Evolutionary conservation across 2,888 invertebrate species (phyloP).

Genomic region (Malthinus flaveolus): DNA sequence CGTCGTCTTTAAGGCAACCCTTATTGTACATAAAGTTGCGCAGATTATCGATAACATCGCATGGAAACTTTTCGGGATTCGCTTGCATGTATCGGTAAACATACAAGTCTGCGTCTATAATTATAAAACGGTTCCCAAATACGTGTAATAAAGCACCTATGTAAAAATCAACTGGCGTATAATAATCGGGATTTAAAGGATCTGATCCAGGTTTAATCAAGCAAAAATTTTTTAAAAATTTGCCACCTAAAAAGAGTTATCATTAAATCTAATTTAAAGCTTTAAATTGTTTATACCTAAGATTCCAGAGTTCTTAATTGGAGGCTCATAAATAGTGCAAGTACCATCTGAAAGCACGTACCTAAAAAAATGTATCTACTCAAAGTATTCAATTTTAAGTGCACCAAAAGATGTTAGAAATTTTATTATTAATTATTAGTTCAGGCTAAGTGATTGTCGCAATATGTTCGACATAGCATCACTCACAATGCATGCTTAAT

Average conservation of each 20-base stretch:
- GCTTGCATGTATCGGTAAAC: slow-evolving; percentile 78
- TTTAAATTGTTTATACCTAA: slow-evolving; percentile 37
- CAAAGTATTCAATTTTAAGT: too few species aligned
- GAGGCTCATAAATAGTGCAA: slow-evolving; percentile 74
- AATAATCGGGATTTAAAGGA: slow-evolving; percentile 73
- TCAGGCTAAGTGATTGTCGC: too few species aligned
- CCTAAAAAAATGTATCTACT: too few species aligned
- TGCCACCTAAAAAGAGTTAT: slow-evolving; percentile 61
- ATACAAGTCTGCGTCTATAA: slow-evolving; percentile 75
- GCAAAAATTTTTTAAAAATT: slow-evolving; percentile 69
- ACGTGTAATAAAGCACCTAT: slow-evolving; percentile 75
- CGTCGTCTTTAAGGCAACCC: slow-evolving; percentile 65
- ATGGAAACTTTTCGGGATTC: slow-evolving; percentile 72
- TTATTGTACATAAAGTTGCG: slow-evolving; percentile 69
- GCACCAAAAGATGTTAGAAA: too few species aligned
- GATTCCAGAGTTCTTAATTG: slow-evolving; percentile 75
- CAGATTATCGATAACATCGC: slow-evolving; percentile 67
- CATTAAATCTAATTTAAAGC: not conserved
- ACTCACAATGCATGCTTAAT: too few species aligned
- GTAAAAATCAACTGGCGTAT: slow-evolving; percentile 76
- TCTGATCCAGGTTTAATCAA: slow-evolving; percentile 71
- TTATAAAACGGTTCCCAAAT: slow-evolving; percentile 75
- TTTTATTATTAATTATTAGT: too few species aligned
- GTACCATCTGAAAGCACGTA: slow-evolving; percentile 78
- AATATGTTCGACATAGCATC: too few species aligned